Evolutionary conservation across 2,797 vertebrate species (phyloP).

Genomic region (Iguana delicatissima): DNA sequence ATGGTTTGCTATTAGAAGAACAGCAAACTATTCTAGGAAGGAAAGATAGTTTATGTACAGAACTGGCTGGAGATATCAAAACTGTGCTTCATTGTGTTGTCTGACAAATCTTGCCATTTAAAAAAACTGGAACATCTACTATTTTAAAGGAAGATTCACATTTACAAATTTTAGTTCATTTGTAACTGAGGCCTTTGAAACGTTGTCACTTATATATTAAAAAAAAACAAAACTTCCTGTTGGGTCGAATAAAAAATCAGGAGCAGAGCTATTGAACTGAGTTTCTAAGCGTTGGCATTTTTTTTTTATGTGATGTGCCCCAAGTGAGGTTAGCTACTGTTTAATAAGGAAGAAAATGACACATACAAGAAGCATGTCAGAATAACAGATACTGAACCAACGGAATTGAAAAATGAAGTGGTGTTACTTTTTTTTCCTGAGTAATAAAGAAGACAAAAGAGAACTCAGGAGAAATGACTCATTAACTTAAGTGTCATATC

Average conservation of each 20-base stretch:
- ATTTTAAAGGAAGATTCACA: conserved; percentile 55
- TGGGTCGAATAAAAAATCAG: conserved; percentile 17
- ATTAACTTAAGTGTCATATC: conserved; percentile 38
- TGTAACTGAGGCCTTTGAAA: conserved; percentile 36
- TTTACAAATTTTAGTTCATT: conserved; percentile 63
- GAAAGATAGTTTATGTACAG: neutral
- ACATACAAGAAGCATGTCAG: conserved; percentile 42
- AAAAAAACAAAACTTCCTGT: neutral
- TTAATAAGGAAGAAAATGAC: conserved; percentile 68
- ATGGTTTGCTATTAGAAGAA: neutral
- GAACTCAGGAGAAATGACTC: conserved; percentile 28
- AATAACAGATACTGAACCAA: conserved; percentile 15
- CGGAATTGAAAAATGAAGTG: conserved; percentile 32
- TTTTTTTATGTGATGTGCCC: conserved; percentile 13
- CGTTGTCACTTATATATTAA: conserved; percentile 10
- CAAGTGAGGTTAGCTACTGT: conserved; percentile 49
- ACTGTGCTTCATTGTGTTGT: neutral
- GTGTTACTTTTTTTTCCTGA: conserved; percentile 31
- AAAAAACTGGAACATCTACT: neutral
- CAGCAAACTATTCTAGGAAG: conserved; percentile 25
- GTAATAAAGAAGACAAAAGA: conserved; percentile 28
- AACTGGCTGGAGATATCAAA: conserved; percentile 15
- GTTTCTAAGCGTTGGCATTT: conserved; percentile 37
- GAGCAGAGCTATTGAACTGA: conserved; percentile 9
- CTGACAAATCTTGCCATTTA: conserved; percentile 60